Evolutionary conservation across 2,113 vertebrate genomes (phyloP).

Genomic region (Speoplatyrhinus poulsoni): DNA sequence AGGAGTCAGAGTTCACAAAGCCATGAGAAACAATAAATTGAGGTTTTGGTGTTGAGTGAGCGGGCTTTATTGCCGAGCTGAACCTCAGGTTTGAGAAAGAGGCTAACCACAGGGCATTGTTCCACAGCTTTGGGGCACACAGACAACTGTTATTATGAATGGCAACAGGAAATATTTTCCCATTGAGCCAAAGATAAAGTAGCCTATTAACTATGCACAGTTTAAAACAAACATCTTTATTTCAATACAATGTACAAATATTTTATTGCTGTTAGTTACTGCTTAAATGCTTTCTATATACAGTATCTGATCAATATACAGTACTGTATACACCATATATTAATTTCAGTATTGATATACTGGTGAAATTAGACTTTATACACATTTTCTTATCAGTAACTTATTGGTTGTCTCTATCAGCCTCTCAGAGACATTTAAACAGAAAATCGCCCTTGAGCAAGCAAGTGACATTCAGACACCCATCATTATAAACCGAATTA

Average conservation of each 20-base stretch:
- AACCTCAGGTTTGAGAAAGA: conserved; percentile 22
- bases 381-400: no score
- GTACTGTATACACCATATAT: conserved; percentile 1
- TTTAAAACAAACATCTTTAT: background rate
- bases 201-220: background rate
- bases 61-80: conserved; percentile 31
- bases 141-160: background rate
- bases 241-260: background rate
- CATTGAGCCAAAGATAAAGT: background rate
- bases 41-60: conserved; percentile 32
- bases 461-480: no score
- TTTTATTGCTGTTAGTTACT: background rate
- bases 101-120: background rate
- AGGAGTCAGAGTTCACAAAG: conserved; percentile 36
- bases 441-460: no score
- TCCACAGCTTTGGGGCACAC: background rate
- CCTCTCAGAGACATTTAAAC: no score
- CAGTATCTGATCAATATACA: conserved; percentile 7
- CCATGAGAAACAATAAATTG: conserved; percentile 39
- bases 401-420: no score
- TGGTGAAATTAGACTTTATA: conserved; percentile 2
- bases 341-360: background rate
- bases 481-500: no score
- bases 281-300: background rate
- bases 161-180: background rate